These are phyloP conservation scores for Tautogolabrus adspersus DNA, from an alignment of 2,113 vertebrate genomes.

Conservation along the genomic window DNA sequence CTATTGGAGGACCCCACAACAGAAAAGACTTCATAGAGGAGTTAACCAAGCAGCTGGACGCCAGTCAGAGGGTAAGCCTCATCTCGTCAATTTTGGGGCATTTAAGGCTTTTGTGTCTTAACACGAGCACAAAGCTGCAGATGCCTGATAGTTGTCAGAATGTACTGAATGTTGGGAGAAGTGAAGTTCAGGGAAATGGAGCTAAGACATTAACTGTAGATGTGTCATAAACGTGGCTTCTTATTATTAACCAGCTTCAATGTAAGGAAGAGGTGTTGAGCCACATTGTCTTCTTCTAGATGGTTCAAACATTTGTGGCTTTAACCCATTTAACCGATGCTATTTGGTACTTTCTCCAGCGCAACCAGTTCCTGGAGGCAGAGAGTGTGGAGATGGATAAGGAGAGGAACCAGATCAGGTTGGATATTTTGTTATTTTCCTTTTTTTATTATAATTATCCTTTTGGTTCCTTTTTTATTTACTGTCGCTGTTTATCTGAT, in stretches of 20 bases:
- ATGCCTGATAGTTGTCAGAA: background rate
- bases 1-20: slow-evolving; percentile 59
- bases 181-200: too few species aligned
- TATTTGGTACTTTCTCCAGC: slow-evolving; percentile 64
- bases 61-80: slow-evolving; percentile 74
- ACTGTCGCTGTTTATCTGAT: fast-evolving
- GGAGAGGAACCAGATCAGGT: slow-evolving; percentile 85
- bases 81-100: background rate
- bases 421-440: background rate
- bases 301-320: too few species aligned
- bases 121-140: background rate
- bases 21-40: slow-evolving; percentile 84
- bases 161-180: too few species aligned
- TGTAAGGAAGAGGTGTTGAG: background rate
- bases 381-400: slow-evolving; percentile 85
- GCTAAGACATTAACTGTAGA: too few species aligned
- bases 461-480: background rate
- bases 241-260: too few species aligned
- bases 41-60: slow-evolving; percentile 81
- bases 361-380: slow-evolving; percentile 86
- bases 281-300: too few species aligned
- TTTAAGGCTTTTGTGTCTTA: background rate
- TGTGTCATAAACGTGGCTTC: background rate
- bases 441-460: background rate
- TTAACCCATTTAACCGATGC: background rate